These are phyloP conservation scores for Morpho achilles DNA, from an alignment of 2,888 invertebrate species.

Conservation along the genomic window DNA sequence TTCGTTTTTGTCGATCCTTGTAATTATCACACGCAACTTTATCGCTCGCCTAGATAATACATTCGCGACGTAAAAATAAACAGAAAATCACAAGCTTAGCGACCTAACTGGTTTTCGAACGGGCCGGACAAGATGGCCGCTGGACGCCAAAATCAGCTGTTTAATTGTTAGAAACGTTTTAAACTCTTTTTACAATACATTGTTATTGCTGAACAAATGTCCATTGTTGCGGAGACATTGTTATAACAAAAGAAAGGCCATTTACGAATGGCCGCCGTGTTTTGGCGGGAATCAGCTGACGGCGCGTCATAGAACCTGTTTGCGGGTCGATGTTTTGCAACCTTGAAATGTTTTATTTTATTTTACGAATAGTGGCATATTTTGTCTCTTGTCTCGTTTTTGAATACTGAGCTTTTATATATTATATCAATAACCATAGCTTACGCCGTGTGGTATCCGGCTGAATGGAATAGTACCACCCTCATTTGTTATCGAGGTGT, in stretches of 20 bases:
- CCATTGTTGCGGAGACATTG: constrained; percentile 25
- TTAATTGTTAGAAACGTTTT: constrained; percentile 24
- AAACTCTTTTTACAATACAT: constrained; percentile 7
- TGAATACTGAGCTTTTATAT: too few species aligned
- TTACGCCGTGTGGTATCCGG: too few species aligned
- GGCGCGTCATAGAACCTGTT: constrained; percentile 29
- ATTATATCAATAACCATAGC: too few species aligned
- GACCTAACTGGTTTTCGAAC: constrained; percentile 32
- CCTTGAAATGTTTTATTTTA: constrained; percentile 15
- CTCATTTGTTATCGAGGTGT: too few species aligned
- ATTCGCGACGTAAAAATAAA: neutral
- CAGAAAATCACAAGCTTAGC: constrained; percentile 13
- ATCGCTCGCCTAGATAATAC: constrained; percentile 1
- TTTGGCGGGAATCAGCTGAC: constrained; percentile 44
- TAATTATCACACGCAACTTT: constrained; percentile 4
- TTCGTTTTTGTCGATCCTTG: neutral
- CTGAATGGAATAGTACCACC: too few species aligned
- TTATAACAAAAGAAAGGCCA: constrained; percentile 21
- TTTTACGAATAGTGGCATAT: neutral
- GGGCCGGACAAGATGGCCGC: constrained; percentile 30
- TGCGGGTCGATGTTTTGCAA: constrained; percentile 13
- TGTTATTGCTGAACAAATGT: constrained; percentile 9
- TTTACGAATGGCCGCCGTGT: constrained; percentile 26
- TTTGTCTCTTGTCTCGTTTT: too few species aligned
- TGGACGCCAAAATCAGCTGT: constrained; percentile 37